These are phyloP conservation scores for Ceratina australensis DNA, from an alignment of 1,140 invertebrate species.

Conservation along the genomic window DNA sequence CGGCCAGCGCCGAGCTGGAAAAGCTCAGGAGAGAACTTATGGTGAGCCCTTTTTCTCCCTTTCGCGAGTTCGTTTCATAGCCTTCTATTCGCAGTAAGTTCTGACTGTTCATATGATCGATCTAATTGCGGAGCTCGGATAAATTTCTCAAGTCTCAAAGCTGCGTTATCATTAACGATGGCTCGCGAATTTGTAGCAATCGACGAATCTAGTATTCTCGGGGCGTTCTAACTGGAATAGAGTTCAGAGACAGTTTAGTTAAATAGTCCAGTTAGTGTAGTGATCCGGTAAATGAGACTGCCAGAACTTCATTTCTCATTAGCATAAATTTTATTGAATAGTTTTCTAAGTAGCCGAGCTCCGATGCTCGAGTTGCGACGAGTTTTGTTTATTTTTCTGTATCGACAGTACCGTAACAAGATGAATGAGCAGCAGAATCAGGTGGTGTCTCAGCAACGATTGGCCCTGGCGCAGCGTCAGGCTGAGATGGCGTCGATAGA, in stretches of 20 bases:
- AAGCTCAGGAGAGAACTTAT: constrained; percentile 93
- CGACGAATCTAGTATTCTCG: neutral
- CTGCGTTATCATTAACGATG: too few relatives aligned
- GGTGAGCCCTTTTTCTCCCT: constrained; percentile 80
- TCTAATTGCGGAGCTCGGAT: too few relatives aligned
- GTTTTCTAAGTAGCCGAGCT: neutral
- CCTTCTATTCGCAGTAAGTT: constrained; percentile 32
- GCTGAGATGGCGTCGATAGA: constrained; percentile 95
- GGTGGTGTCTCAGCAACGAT: constrained; percentile 90
- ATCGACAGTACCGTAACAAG: constrained; percentile 94
- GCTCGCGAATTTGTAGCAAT: too few relatives aligned
- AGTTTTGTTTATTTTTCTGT: neutral
- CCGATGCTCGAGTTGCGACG: too few relatives aligned
- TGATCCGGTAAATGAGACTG: neutral
- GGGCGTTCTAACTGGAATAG: neutral
- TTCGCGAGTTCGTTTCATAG: neutral
- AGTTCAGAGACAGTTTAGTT: neutral
- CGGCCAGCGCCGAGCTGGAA: constrained; percentile 91
- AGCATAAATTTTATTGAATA: neutral
- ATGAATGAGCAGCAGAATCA: constrained; percentile 96
- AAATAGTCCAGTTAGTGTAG: neutral
- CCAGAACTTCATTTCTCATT: neutral
- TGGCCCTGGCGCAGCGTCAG: constrained; percentile 90
- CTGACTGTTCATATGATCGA: neutral
- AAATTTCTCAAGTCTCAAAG: too few relatives aligned